phyloP scores from a whole-genome alignment of 1,140 invertebrate genomes.

The Rhopalosiphum padi region DNA sequence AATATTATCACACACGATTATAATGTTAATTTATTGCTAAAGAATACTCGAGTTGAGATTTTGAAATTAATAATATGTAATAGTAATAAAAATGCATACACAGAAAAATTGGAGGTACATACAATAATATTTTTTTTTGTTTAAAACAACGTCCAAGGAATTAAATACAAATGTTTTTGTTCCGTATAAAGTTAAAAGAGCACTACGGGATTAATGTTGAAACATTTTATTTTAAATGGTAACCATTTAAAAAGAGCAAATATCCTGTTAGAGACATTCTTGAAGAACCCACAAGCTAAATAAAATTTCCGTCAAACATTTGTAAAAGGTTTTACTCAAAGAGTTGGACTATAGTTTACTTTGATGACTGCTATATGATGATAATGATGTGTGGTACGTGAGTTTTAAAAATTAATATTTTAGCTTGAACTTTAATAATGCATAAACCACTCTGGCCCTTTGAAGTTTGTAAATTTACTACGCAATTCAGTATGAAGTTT shows the following conservation, averaged over 20 bases:
- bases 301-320: neutral
- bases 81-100: neutral
- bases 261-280: neutral
- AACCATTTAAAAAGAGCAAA: neutral
- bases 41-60: neutral
- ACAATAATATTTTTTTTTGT: neutral
- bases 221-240: neutral
- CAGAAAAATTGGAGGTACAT: neutral
- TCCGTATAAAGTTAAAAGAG: neutral
- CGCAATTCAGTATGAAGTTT: neutral
- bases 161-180: neutral
- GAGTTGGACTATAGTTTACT: neutral
- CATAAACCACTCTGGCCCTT: neutral
- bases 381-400: neutral
- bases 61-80: neutral
- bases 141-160: neutral
- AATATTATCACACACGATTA: neutral
- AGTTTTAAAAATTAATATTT: conserved; percentile 32
- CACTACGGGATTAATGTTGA: neutral
- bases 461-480: neutral
- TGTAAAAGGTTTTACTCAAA: neutral
- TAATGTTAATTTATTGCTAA: neutral
- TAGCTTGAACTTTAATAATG: neutral
- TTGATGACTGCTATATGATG: neutral
- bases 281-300: neutral